Evolutionary conservation across 2,797 vertebrate genomes (phyloP).

Genomic region (Chrysocyon brachyurus): DNA sequence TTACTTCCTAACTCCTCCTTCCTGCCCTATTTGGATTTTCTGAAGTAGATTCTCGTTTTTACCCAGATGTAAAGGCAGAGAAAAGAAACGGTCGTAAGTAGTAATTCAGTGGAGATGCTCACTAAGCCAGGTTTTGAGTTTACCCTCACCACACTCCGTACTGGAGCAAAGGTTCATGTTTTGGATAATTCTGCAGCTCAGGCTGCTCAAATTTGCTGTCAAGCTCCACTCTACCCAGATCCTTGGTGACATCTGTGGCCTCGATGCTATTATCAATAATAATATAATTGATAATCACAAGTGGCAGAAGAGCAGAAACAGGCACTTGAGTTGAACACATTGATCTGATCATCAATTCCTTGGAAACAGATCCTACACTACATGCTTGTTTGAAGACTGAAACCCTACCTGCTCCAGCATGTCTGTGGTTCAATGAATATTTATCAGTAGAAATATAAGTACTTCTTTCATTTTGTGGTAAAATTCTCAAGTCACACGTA

Average conservation of each 20-base stretch:
- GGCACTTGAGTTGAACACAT: not conserved
- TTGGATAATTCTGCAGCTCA: not conserved
- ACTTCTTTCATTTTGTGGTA: not conserved
- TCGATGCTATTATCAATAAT: not conserved
- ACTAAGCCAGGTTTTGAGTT: not conserved
- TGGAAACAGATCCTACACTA: not conserved
- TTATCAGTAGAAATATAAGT: not conserved
- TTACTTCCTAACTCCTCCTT: not conserved
- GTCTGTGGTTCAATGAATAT: not conserved
- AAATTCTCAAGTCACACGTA: slow-evolving; percentile 18
- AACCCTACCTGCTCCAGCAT: not conserved
- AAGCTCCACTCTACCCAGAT: not conserved
- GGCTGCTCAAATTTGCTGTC: not conserved
- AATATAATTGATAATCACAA: not conserved
- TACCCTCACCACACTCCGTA: not conserved
- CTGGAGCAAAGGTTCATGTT: not conserved
- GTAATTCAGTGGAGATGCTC: not conserved
- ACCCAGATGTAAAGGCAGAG: not conserved
- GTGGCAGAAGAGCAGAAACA: not conserved
- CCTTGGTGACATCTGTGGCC: not conserved
- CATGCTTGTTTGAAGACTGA: not conserved
- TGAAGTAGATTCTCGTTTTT: not conserved
- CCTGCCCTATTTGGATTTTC: not conserved
- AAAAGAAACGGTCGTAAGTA: not conserved
- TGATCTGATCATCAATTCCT: not conserved